Evolutionary conservation across 1,140 invertebrate genomes (phyloP).

Genomic region (Goniozus legneri): DNA sequence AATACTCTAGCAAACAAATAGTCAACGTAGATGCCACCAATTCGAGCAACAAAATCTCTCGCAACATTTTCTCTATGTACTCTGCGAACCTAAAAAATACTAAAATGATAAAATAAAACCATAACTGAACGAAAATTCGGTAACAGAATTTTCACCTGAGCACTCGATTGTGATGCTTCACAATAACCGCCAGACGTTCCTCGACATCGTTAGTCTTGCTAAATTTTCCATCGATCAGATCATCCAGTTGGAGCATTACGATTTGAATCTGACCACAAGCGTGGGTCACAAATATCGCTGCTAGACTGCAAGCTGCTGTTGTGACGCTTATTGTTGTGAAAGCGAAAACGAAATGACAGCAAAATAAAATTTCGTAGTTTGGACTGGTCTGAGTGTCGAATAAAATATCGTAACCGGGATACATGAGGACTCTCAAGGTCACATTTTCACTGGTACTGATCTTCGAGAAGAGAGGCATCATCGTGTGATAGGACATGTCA

Average conservation of each 20-base stretch:
- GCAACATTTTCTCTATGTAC: conserved; percentile 21
- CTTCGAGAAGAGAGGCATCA: conserved; percentile 1
- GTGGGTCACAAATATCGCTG: conserved; percentile 18
- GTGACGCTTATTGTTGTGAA: conserved; percentile 28
- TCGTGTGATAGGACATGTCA: conserved; percentile 10
- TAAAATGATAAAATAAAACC: not conserved
- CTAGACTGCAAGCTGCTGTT: conserved; percentile 14
- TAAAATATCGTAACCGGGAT: conserved; percentile 13
- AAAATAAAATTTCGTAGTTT: conserved; percentile 29
- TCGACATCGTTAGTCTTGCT: conserved; percentile 2
- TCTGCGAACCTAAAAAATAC: conserved; percentile 22
- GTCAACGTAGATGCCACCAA: conserved; percentile 23
- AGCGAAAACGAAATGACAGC: conserved; percentile 23
- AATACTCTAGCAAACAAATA: conserved; percentile 21
- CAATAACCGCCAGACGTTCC: conserved; percentile 12
- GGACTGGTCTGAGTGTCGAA: conserved; percentile 27
- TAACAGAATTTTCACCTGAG: conserved; percentile 23
- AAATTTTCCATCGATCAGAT: not conserved
- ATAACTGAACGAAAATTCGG: not conserved
- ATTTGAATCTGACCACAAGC: conserved; percentile 17
- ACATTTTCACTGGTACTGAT: conserved; percentile 1
- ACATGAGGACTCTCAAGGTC: conserved; percentile 14
- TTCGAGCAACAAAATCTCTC: conserved; percentile 26
- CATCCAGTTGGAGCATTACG: conserved; percentile 7
- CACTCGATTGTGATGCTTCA: conserved; percentile 18